Percentiles rank a stretch among this genome's conserved stretches.
Conservation (phyloP, 2,888 invertebrate genomes). For the Copidosoma aretas region DNA sequence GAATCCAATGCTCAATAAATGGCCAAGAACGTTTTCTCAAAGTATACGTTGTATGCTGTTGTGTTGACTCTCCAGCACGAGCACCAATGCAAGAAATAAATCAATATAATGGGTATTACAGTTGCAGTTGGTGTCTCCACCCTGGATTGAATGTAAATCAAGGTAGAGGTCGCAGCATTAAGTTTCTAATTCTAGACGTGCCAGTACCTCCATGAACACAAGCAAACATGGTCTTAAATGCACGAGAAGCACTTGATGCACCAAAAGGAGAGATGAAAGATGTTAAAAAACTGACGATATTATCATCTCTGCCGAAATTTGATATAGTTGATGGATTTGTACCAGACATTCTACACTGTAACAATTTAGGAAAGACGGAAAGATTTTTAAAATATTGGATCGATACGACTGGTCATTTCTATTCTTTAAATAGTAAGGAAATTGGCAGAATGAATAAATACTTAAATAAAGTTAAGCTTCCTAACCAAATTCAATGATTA, state of each 20-base stretch:
- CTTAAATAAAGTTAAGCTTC: background rate
- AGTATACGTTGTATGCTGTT: too few relatives aligned
- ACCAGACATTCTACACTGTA: slow-evolving; percentile 35
- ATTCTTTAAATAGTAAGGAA: background rate
- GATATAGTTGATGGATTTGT: slow-evolving; percentile 35
- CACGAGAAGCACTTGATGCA: background rate
- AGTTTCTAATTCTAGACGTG: too few relatives aligned
- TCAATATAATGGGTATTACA: too few relatives aligned
- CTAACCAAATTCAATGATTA: slow-evolving; percentile 7
- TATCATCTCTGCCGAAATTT: slow-evolving; percentile 27
- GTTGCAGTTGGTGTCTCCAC: too few relatives aligned
- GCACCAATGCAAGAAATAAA: too few relatives aligned
- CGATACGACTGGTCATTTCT: background rate
- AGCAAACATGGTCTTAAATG: background rate
- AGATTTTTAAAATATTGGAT: slow-evolving; percentile 32
- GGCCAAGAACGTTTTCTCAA: too few relatives aligned
- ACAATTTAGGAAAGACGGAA: slow-evolving; percentile 20
- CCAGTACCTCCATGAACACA: background rate
- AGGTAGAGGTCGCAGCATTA: too few relatives aligned
- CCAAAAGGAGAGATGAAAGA: background rate
- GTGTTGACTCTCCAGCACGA: too few relatives aligned
- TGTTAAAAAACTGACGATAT: slow-evolving; percentile 11
- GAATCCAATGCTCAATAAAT: too few relatives aligned
- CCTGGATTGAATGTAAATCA: too few relatives aligned
- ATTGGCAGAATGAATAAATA: background rate